A percentile compares a stretch with the other conserved stretches of the same genome.
Evolutionary conservation across 1,140 invertebrate genomes (phyloP).

Genomic region (Vollenhovia emeryi): DNA sequence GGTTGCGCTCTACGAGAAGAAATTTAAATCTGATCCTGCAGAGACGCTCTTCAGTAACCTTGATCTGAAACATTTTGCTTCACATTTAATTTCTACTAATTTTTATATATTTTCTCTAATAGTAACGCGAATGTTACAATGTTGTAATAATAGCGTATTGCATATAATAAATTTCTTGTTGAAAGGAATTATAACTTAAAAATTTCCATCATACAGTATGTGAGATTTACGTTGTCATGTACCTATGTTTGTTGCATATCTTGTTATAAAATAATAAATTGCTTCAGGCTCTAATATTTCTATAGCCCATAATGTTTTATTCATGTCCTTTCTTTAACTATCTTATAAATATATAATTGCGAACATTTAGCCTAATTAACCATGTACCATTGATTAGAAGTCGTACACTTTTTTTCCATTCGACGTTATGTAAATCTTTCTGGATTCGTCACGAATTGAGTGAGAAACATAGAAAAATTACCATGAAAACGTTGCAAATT

Average conservation of each 20-base stretch:
- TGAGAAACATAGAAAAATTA: constrained; percentile 8
- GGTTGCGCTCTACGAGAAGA: background rate
- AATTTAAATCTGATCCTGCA: background rate
- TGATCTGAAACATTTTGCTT: background rate
- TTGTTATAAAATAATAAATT: constrained; percentile 61
- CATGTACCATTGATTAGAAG: background rate
- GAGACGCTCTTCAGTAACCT: background rate
- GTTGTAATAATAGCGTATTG: background rate
- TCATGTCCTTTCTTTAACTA: constrained; percentile 34
- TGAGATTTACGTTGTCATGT: constrained; percentile 19
- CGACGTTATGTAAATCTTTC: background rate
- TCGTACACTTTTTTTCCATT: background rate
- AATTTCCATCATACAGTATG: constrained; percentile 24
- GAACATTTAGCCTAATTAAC: constrained; percentile 15
- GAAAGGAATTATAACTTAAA: background rate
- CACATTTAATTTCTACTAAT: background rate
- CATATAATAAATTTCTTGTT: constrained; percentile 20
- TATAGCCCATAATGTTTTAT: constrained; percentile 43
- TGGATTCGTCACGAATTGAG: background rate
- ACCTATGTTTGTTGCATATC: constrained; percentile 66
- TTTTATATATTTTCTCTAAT: background rate
- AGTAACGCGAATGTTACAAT: background rate
- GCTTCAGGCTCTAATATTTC: constrained; percentile 39
- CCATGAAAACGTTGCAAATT: constrained; percentile 1
- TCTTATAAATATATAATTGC: background rate